Percentiles rank a stretch among this genome's conserved stretches.
phyloP scores from a whole-genome alignment of 2,888 invertebrate genomes.

The Trimorus sp. region DNA sequence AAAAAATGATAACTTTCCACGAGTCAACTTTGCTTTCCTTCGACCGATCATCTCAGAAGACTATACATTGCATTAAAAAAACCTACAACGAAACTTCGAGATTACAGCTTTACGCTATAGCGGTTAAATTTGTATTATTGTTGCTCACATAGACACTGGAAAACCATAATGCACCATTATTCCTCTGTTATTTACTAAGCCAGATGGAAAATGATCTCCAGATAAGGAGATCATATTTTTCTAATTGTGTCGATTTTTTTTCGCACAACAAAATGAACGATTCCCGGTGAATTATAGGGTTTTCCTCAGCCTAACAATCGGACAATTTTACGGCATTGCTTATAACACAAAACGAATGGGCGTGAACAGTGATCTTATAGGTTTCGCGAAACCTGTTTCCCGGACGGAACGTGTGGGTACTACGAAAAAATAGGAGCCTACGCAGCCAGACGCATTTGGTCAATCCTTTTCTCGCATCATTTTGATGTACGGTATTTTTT shows the following conservation, averaged over 20 bases:
- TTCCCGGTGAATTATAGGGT: conserved; percentile 37
- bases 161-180: too few relatives aligned
- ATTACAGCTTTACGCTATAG: too few relatives aligned
- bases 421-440: conserved; percentile 62
- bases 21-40: too few relatives aligned
- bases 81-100: too few relatives aligned
- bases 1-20: too few relatives aligned
- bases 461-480: conserved; percentile 47
- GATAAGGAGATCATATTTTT: neutral
- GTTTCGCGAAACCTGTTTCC: conserved; percentile 63
- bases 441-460: conserved; percentile 59
- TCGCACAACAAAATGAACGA: too few relatives aligned
- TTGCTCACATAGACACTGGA: too few relatives aligned
- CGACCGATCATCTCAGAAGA: too few relatives aligned
- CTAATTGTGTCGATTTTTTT: neutral
- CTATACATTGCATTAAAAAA: too few relatives aligned
- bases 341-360: conserved; percentile 57
- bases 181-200: too few relatives aligned
- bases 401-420: conserved; percentile 56
- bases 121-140: too few relatives aligned
- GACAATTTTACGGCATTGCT: conserved; percentile 53
- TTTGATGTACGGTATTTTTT: conserved; percentile 24
- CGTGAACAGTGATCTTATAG: conserved; percentile 54
- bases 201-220: neutral
- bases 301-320: conserved; percentile 40